A percentile compares a stretch with the other conserved stretches of the same genome.
phyloP scores from a whole-genome alignment of 2,113 vertebrate genomes.

The Daubentonia madagascariensis region DNA sequence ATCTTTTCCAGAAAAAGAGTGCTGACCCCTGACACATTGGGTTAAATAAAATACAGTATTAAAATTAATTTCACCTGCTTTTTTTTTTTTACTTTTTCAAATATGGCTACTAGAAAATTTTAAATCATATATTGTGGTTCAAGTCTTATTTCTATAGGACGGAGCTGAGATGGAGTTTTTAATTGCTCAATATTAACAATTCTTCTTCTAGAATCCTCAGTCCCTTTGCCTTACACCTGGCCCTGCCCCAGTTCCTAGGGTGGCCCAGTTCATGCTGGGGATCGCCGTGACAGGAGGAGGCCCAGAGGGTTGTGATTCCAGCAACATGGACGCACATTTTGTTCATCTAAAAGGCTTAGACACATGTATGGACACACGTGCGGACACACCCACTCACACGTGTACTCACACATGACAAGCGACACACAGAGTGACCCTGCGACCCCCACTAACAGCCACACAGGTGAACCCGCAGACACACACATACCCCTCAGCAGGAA shows the following conservation, averaged over 20 bases:
- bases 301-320: background rate
- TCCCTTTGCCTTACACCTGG: background rate
- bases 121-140: background rate
- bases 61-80: background rate
- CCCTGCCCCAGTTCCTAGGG: background rate
- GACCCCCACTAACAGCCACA: background rate
- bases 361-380: accelerated
- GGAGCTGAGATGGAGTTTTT: background rate
- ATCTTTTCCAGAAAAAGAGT: background rate
- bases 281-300: too few species aligned
- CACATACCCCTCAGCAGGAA: accelerated
- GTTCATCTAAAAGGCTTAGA: too few species aligned
- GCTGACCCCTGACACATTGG: background rate
- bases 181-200: background rate
- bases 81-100: background rate
- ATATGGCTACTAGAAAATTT: background rate
- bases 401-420: background rate
- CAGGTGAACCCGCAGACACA: background rate
- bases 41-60: background rate
- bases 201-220: background rate
- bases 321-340: background rate
- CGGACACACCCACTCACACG: background rate
- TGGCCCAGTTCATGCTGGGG: background rate
- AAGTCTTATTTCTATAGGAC: background rate
- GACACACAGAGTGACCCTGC: background rate